Conservation (phyloP, 2,888 invertebrate species). For the Teleogryllus oceanicus region DNA sequence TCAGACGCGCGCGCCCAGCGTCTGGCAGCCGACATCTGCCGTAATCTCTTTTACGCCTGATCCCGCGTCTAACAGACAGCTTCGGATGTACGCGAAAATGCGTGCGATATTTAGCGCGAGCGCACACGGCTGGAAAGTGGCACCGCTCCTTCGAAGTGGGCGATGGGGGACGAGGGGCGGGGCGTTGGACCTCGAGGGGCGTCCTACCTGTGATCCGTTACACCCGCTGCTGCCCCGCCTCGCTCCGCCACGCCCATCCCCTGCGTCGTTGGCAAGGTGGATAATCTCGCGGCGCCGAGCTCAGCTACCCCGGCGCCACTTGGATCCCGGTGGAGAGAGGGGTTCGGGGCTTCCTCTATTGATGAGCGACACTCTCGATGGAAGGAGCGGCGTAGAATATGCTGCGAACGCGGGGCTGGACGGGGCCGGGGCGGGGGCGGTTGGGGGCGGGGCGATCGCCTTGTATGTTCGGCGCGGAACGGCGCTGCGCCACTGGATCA, state of each 20-base stretch:
- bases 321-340: no score
- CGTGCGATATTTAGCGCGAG: not conserved
- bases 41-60: slow-evolving; percentile 18
- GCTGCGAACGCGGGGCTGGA: no score
- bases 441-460: not conserved
- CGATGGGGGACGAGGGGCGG: not conserved
- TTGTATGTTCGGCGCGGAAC: not conserved
- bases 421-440: no score
- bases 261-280: no score
- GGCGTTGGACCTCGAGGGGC: not conserved
- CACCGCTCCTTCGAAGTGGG: not conserved
- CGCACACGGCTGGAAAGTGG: not conserved
- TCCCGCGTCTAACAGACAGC: slow-evolving; percentile 6
- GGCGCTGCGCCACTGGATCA: not conserved
- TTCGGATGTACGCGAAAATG: not conserved
- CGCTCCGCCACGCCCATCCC: no score
- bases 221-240: not conserved
- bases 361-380: no score
- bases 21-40: not conserved
- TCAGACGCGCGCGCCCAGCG: not conserved
- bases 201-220: not conserved
- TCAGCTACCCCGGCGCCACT: no score
- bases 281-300: no score
- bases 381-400: no score
- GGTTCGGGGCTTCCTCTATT: no score